phyloP scores from a whole-genome alignment of 2,888 invertebrate genomes.

The Mythimna impura region DNA sequence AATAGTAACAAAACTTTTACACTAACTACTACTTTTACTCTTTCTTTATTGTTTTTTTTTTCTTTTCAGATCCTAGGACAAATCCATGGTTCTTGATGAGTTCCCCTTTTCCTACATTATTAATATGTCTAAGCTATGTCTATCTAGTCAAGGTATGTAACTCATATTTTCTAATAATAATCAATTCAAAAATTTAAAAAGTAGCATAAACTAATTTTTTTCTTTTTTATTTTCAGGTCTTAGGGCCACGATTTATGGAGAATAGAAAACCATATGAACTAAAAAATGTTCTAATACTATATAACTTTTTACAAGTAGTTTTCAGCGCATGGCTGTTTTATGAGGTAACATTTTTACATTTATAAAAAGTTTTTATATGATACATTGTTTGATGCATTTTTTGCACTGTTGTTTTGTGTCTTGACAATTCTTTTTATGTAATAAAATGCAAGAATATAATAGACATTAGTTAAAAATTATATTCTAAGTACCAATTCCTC shows the following conservation, averaged over 20 bases:
- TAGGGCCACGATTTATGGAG: slow-evolving; percentile 97
- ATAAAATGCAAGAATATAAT: background rate
- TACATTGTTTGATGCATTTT: slow-evolving; percentile 9
- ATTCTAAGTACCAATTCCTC: background rate
- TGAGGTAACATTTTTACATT: slow-evolving; percentile 92
- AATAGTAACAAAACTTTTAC: no score
- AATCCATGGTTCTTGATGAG: slow-evolving; percentile 98
- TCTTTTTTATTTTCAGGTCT: slow-evolving; percentile 89
- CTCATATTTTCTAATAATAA: background rate
- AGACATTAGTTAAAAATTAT: background rate
- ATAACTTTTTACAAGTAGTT: slow-evolving; percentile 97
- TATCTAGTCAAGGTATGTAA: slow-evolving; percentile 95
- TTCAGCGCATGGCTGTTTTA: slow-evolving; percentile 97
- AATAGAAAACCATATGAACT: slow-evolving; percentile 97
- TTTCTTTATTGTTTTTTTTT: slow-evolving; percentile 16
- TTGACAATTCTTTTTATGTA: background rate
- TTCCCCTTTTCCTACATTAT: slow-evolving; percentile 97
- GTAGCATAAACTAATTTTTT: background rate
- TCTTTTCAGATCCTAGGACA: slow-evolving; percentile 95
- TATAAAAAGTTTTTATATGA: slow-evolving; percentile 5
- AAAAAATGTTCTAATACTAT: slow-evolving; percentile 94
- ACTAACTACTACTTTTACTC: no score
- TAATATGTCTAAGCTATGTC: slow-evolving; percentile 97
- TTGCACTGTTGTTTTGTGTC: slow-evolving; percentile 9
- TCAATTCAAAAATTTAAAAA: background rate